These are phyloP conservation scores for Lacerta agilis DNA, from an alignment of 2,797 vertebrate species.

Conservation along the genomic window DNA sequence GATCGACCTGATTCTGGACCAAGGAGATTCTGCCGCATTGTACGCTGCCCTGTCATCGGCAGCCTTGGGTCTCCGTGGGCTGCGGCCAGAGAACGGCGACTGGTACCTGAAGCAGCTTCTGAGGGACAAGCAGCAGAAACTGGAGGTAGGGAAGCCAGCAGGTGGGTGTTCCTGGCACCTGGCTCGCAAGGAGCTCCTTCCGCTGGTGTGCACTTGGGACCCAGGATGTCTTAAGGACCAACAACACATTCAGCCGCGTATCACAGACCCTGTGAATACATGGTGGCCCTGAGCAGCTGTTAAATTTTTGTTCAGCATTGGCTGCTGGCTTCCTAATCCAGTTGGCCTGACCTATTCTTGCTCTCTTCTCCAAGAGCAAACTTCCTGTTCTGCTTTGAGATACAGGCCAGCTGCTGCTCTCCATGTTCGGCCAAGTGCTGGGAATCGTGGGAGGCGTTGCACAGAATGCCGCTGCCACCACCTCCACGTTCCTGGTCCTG, in stretches of 20 bases:
- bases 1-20: conserved; percentile 83
- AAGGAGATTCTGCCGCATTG: conserved; percentile 76
- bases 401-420: neutral
- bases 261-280: too few species aligned
- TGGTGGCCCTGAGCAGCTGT: too few species aligned
- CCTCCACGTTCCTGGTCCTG: neutral
- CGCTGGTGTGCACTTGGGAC: neutral
- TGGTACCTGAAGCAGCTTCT: conserved; percentile 96
- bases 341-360: too few species aligned
- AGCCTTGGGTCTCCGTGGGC: conserved; percentile 84
- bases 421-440: too few species aligned
- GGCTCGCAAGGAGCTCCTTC: neutral
- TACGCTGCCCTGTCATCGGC: conserved; percentile 82
- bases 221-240: neutral
- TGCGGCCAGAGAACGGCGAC: conserved; percentile 87
- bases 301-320: too few species aligned
- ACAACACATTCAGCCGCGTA: too few species aligned
- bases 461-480: neutral
- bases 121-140: conserved; percentile 84
- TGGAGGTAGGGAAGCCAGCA: conserved; percentile 80
- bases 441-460: neutral
- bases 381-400: neutral
- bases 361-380: too few species aligned
- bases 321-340: neutral
- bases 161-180: neutral